Conservation (phyloP, 2,888 invertebrate genomes). For the Chloroclysta siterata region DNA sequence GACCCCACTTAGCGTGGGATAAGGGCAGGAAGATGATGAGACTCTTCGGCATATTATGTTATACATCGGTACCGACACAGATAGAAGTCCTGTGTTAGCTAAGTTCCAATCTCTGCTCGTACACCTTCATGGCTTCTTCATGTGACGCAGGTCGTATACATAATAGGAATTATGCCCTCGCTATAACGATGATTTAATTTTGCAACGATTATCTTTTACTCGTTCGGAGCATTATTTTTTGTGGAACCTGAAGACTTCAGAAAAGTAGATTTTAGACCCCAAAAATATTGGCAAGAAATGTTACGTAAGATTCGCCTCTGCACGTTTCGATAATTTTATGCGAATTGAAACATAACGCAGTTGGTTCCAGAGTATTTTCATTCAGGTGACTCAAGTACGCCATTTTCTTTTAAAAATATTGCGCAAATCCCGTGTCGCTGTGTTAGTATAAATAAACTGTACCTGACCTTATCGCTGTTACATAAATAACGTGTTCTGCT, state of each 20-base stretch:
- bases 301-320: conserved; percentile 25
- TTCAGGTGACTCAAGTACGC: conserved; percentile 41
- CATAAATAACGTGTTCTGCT: conserved; percentile 52
- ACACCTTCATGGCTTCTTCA: conserved; percentile 57
- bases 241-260: no score
- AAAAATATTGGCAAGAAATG: conserved; percentile 1
- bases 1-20: no score
- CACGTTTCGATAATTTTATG: conserved; percentile 4
- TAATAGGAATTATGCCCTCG: conserved; percentile 18
- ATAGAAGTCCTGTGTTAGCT: conserved; percentile 38
- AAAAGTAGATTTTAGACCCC: no score
- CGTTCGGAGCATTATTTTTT: no score
- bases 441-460: conserved; percentile 47
- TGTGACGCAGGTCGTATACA: conserved; percentile 42
- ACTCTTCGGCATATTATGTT: no score
- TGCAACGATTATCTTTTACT: no score
- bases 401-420: conserved; percentile 45
- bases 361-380: conserved; percentile 35
- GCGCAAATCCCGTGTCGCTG: conserved; percentile 43
- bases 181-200: conserved; percentile 12
- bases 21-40: no score
- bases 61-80: conserved; percentile 14
- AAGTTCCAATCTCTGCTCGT: conserved; percentile 53
- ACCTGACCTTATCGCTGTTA: conserved; percentile 58
- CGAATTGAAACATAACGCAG: conserved; percentile 28